Conservation (phyloP, 2,888 invertebrate genomes). For the Podabrus alpinus region DNA sequence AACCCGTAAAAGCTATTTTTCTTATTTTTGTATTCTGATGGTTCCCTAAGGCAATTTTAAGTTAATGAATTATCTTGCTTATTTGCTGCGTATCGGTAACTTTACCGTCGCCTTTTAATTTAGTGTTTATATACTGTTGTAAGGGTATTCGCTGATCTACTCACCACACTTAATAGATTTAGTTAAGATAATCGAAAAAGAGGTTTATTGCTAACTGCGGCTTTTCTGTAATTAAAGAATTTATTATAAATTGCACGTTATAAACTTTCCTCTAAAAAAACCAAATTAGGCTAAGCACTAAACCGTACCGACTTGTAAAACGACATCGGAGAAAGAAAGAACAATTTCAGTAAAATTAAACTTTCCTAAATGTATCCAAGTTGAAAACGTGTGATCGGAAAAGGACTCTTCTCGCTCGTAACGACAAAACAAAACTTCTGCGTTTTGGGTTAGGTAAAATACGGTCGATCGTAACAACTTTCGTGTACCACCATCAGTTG, state of each 20-base stretch:
- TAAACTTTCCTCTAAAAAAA: conserved; percentile 3
- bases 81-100: neutral
- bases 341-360: conserved; percentile 32
- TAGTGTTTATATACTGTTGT: neutral
- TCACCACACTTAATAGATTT: neutral
- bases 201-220: neutral
- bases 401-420: conserved; percentile 22
- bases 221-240: neutral
- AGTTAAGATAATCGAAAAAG: neutral
- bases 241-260: neutral
- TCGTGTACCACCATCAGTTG: conserved; percentile 43
- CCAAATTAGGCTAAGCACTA: conserved; percentile 25
- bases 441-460: conserved; percentile 39
- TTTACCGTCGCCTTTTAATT: neutral
- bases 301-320: conserved; percentile 28
- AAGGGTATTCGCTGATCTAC: neutral
- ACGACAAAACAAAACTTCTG: conserved; percentile 36
- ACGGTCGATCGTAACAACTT: conserved; percentile 39
- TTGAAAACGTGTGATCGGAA: conserved; percentile 28
- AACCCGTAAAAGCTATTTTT: neutral
- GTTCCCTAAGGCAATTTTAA: neutral
- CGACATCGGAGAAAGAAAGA: conserved; percentile 22
- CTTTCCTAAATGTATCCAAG: conserved; percentile 28
- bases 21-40: neutral
- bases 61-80: neutral